phyloP scores from a whole-genome alignment of 2,888 invertebrate species.

The Horisme vitalbata region DNA sequence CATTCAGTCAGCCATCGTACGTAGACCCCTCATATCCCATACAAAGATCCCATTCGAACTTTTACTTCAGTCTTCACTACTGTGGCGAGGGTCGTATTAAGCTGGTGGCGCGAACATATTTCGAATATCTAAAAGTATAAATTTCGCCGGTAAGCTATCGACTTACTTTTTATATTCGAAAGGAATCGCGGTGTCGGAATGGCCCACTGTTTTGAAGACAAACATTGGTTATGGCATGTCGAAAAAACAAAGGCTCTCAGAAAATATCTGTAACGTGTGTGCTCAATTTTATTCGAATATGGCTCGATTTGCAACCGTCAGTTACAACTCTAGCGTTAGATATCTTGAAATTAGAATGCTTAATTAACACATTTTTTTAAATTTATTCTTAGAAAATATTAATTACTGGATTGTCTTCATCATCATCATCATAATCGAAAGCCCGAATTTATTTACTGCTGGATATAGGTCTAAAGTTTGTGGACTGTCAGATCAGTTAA shows the following conservation, averaged over 20 bases:
- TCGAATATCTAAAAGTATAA: conserved; percentile 82
- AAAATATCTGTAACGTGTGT: conserved; percentile 20
- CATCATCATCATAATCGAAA: too few species aligned
- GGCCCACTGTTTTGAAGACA: conserved; percentile 77
- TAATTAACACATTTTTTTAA: too few species aligned
- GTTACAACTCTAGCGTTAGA: too few species aligned
- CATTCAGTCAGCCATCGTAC: conserved; percentile 57
- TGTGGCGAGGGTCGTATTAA: conserved; percentile 43
- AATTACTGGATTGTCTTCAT: too few species aligned
- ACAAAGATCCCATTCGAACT: conserved; percentile 22
- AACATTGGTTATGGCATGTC: conserved; percentile 59
- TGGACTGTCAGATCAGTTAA: too few species aligned
- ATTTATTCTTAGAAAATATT: too few species aligned
- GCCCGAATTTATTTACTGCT: too few species aligned
- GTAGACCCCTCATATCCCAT: conserved; percentile 46
- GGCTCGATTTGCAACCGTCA: too few species aligned
- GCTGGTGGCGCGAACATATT: conserved; percentile 67
- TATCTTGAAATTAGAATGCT: too few species aligned
- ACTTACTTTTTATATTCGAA: conserved; percentile 81
- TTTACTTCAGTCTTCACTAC: too few species aligned
- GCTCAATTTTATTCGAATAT: conserved; percentile 8
- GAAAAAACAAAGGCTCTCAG: conserved; percentile 24
- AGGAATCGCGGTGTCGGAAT: conserved; percentile 71
- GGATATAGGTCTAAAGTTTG: too few species aligned
- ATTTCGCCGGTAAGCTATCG: conserved; percentile 80